Evolutionary conservation across 2,888 invertebrate genomes (phyloP), one percentile per base, ranked within the genome.

Genomic region (Alcis repandata): DNA sequence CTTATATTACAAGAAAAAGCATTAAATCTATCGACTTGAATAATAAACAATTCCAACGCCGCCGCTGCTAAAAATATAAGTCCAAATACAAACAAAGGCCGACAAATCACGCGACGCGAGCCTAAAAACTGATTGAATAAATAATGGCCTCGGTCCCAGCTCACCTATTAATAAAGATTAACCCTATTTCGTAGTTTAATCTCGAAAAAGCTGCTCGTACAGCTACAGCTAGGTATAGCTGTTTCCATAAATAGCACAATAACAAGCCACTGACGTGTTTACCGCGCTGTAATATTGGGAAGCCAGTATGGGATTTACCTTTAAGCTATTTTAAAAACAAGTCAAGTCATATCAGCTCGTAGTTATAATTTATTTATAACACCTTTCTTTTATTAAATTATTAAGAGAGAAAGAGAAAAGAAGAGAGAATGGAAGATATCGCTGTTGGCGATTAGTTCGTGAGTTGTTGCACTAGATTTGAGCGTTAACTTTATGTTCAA

Each of bases 101-200:
- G 15, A 49, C 32, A 53, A 40, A 53, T 38, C n/a, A 53, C 9
- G 22, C 40, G 20, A 22, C 22, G 27, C 7, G 43, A 33, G 13
- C 17, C 20, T 41, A 15, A 43, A 52, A 59, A 52, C 8, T 36
- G 20, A 38, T 45, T 60, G 36, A 52, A 60, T 60, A 9, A 33
- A 33, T 33, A 59, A 59, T 49, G 9, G 15, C 9, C 45, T 7
- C 7, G 6, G n/a, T 57, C 33, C 36, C 36, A 20, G 2, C 45
- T 38, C 32, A 8, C 49, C 41, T 51, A 59, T 51, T 59, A 59
- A 59, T 59, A 52, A 51, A 52, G 59, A 52, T 59, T 59, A 43
- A 36, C 52, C 59, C n/a, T 13, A 52, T 52, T 59, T 20, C 41
- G 41, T 43, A 43, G 43, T 43, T 45, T 32, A 32, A 32, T 56